These are phyloP conservation scores for Chaetogeoica ovagalla DNA, from an alignment of 2,888 invertebrate genomes.

Conservation along the genomic window DNA sequence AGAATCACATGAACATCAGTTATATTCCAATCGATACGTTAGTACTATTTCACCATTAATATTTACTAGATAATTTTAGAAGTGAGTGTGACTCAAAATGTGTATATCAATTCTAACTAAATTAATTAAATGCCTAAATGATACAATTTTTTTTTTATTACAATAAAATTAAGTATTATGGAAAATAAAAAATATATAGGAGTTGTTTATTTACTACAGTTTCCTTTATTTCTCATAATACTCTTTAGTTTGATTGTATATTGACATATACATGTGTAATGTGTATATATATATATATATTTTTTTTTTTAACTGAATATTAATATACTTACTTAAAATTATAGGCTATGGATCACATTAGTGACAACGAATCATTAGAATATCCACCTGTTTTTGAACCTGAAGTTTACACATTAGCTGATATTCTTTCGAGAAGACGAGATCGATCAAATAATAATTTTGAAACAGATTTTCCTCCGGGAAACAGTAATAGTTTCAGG, in stretches of 20 bases:
- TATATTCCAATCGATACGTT: slow-evolving; percentile 60
- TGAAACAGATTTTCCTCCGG: slow-evolving; percentile 22
- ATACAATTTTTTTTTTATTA: too few relatives aligned
- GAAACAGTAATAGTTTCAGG: slow-evolving; percentile 33
- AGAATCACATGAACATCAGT: slow-evolving; percentile 41
- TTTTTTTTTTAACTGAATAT: not conserved
- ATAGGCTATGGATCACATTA: slow-evolving; percentile 23
- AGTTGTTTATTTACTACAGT: too few relatives aligned
- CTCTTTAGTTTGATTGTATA: too few relatives aligned
- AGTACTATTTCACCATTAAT: slow-evolving; percentile 1
- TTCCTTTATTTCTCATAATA: too few relatives aligned
- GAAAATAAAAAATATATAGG: not conserved
- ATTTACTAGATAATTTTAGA: not conserved
- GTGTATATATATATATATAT: not conserved
- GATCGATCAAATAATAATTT: slow-evolving; percentile 48
- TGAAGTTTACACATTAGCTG: slow-evolving; percentile 74
- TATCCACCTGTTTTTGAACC: slow-evolving; percentile 85
- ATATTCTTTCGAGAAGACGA: slow-evolving; percentile 51
- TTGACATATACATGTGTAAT: too few relatives aligned
- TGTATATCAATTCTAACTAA: not conserved
- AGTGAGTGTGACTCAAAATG: not conserved
- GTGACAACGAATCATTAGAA: slow-evolving; percentile 63
- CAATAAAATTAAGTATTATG: too few relatives aligned
- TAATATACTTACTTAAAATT: not conserved
- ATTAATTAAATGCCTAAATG: too few relatives aligned